These are phyloP conservation scores for Albula goreensis DNA, from an alignment of 2,113 vertebrate species.

Conservation along the genomic window DNA sequence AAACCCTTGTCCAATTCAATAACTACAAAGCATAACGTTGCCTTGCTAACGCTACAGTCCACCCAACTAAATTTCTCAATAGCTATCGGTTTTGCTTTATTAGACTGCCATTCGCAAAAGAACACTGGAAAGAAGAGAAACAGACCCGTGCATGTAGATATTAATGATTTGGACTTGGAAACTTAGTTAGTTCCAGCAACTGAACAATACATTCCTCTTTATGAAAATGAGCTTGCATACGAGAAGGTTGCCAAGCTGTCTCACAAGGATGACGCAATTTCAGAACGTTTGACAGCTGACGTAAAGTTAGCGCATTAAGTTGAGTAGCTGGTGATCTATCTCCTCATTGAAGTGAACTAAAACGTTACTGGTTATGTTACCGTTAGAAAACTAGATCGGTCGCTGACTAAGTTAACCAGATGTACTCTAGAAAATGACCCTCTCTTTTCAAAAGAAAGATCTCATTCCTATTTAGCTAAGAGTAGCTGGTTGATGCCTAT, in stretches of 20 bases:
- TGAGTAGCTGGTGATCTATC: too few species aligned
- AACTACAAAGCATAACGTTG: too few species aligned
- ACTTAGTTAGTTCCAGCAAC: not conserved
- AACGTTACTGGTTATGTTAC: not conserved
- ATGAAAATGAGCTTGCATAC: not conserved
- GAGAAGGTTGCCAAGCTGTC: too few species aligned
- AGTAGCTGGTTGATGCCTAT: not conserved
- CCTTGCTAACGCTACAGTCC: too few species aligned
- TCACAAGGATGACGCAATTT: conserved; percentile 9
- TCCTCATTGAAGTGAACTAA: too few species aligned
- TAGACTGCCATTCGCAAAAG: too few species aligned
- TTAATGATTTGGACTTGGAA: not conserved
- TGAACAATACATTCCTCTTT: not conserved
- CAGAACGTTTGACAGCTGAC: not conserved
- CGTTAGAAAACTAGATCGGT: not conserved
- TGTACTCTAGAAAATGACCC: not conserved
- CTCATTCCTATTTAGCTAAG: not conserved
- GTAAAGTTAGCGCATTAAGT: not conserved
- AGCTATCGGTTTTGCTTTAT: too few species aligned
- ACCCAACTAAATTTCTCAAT: too few species aligned
- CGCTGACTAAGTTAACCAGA: not conserved
- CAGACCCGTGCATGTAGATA: not conserved
- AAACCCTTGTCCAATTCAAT: too few species aligned
- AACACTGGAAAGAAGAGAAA: too few species aligned
- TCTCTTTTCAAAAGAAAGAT: not conserved